These are phyloP conservation scores for Drosophila orena DNA, from an alignment of 1,140 invertebrate species.

Conservation along the genomic window DNA sequence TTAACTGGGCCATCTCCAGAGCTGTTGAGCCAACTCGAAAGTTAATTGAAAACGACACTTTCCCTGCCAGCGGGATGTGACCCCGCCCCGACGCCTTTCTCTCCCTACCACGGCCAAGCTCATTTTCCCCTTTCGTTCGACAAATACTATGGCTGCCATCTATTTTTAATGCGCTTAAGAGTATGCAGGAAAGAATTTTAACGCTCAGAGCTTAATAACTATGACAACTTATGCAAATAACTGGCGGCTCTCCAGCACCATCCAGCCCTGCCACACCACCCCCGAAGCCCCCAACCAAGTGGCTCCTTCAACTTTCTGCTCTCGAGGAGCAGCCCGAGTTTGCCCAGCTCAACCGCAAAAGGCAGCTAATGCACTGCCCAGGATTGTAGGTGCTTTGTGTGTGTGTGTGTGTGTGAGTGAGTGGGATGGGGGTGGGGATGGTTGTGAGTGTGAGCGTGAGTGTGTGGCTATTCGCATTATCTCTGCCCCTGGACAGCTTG, in stretches of 20 bases:
- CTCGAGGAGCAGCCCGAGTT: conserved; percentile 40
- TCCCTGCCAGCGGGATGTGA: conserved; percentile 26
- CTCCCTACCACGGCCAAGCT: background rate
- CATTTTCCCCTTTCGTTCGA: conserved; percentile 2
- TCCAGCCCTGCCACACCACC: background rate
- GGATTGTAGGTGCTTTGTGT: conserved; percentile 1
- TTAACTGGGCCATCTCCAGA: conserved; percentile 28
- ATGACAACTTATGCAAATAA: conserved; percentile 81
- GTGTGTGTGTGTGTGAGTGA: too few relatives aligned
- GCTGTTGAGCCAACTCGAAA: conserved; percentile 14
- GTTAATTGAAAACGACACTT: conserved; percentile 63
- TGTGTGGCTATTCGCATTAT: conserved; percentile 41
- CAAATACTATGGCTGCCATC: conserved; percentile 48
- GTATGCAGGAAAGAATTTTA: conserved; percentile 60
- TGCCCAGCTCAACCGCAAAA: conserved; percentile 67
- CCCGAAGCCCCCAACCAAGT: conserved; percentile 12
- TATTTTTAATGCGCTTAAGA: conserved; percentile 78
- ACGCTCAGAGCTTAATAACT: conserved; percentile 72
- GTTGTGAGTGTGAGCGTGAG: conserved; percentile 3
- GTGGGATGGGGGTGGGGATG: conserved; percentile 13
- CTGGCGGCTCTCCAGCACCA: conserved; percentile 37
- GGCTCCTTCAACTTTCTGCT: conserved; percentile 45
- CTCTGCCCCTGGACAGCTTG: conserved; percentile 40
- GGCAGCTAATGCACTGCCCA: conserved; percentile 67
- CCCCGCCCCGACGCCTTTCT: background rate